A percentile compares a stretch with the other conserved stretches of the same genome.
phyloP scores from a whole-genome alignment of 2,888 invertebrate species.

The Drosophila melanosoma region DNA sequence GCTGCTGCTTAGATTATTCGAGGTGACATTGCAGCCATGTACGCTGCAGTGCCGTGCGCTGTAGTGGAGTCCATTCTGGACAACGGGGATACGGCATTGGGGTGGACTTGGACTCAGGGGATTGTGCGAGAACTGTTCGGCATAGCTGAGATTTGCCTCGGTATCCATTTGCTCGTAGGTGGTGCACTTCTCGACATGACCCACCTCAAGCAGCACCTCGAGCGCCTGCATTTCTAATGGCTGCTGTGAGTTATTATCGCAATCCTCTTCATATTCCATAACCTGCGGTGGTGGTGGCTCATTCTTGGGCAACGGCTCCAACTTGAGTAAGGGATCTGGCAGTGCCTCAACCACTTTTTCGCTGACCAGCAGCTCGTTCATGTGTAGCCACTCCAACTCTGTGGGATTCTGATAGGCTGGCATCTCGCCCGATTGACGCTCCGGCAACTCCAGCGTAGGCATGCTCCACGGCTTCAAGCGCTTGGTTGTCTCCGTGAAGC shows the following conservation, averaged over 20 bases:
- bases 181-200: conserved; percentile 66
- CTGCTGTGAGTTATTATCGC: conserved; percentile 33
- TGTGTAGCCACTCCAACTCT: conserved; percentile 61
- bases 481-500: conserved; percentile 54
- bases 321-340: conserved; percentile 43
- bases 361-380: conserved; percentile 25
- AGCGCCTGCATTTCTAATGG: conserved; percentile 44
- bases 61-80: conserved; percentile 40
- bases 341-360: not conserved
- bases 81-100: not conserved
- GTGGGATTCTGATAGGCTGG: conserved; percentile 39
- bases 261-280: conserved; percentile 7
- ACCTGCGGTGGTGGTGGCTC: not conserved
- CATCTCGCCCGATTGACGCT: conserved; percentile 11
- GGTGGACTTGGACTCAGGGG: not conserved
- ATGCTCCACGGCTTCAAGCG: conserved; percentile 77
- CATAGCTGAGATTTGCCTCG: conserved; percentile 24
- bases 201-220: conserved; percentile 69
- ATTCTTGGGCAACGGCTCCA: conserved; percentile 25
- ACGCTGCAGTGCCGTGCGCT: conserved; percentile 66
- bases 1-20: conserved; percentile 44
- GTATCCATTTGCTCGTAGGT: conserved; percentile 64
- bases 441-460: conserved; percentile 71
- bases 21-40: conserved; percentile 57
- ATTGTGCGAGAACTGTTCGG: conserved; percentile 8